Evolutionary conservation across 2,113 vertebrate genomes (phyloP).

Genomic region (Campylorhamphus procurvoides): DNA sequence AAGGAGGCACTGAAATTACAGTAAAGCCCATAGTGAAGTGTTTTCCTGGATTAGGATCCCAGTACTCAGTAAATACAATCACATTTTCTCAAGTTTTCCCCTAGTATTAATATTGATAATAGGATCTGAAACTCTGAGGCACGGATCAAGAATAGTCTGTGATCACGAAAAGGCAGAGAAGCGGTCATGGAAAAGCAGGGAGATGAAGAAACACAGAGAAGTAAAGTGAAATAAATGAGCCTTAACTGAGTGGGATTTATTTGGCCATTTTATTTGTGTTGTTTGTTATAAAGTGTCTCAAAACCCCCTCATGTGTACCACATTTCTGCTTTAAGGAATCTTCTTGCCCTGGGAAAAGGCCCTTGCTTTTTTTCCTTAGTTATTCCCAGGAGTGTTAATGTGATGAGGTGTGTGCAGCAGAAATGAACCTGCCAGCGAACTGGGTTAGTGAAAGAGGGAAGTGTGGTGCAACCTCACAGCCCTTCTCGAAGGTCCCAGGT

Average conservation of each 20-base stretch:
- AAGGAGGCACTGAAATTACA: not conserved
- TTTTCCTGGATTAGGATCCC: not conserved
- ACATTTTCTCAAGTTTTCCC: not conserved
- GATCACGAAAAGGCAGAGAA: not conserved
- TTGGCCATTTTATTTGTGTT: not conserved
- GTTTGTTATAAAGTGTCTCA: not conserved
- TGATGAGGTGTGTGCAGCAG: not conserved
- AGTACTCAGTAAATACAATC: not conserved
- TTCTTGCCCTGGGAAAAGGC: not conserved
- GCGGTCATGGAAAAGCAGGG: not conserved
- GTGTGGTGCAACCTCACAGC: not conserved
- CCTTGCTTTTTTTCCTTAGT: not conserved
- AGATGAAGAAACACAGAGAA: not conserved
- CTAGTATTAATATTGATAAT: not conserved
- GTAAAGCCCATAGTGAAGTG: not conserved
- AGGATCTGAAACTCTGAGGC: not conserved
- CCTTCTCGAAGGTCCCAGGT: not conserved
- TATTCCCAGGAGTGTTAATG: not conserved
- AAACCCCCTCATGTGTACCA: rapidly evolving
- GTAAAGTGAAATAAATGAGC: not conserved
- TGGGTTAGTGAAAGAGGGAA: not conserved
- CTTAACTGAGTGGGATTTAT: not conserved
- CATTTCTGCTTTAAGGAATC: not conserved
- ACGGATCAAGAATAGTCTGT: not conserved
- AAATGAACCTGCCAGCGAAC: not conserved